Base-by-base conservation (phyloP, 2,797 vertebrate species). In the Stomatorhinus walkeri region DNA sequence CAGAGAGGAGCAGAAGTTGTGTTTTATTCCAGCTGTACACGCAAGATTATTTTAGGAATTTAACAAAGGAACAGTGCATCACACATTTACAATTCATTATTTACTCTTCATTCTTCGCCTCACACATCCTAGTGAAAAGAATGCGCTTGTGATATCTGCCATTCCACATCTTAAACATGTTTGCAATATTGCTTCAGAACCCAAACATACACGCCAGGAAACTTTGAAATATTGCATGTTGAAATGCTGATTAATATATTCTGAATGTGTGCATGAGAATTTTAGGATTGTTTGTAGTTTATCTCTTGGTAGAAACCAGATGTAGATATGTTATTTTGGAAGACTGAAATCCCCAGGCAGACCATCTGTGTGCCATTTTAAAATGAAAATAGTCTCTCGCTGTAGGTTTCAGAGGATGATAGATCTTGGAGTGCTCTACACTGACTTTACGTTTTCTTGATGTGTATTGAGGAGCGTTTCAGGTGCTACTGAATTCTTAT, bases 241-340 rank as follows among this genome's bases (percentile, higher is more conserved):
- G 89, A 88, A 90, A 89, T 86, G 90, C 83, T 85, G 89, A 81
- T 36, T 89, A 90, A 90, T 91, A 79, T 85, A 56, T 90, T 89
- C 19, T 91, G 79, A 24, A 89, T 90, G 90, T 89, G 90, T 89
- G 88, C 56, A 89, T 64, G 72, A 86, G 24, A 81, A 64, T 24
- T 87, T 79, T 52, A 85, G 85, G 86, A 61, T 64, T 89, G 87
- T 90, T 91, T 88, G 85, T 81, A 46, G 1, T 90, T 90, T 88
- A 88, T 91, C 89, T 88, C 88, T 91, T 83, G 86, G 87, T 85
- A 88, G 22, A 90, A 91, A 90, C 56, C 90, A 91, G 91, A 91
- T 91, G 91, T 89, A 61, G 89, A 68, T 86, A 90, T 91, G 87
- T 90, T 90, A 89, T 87, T 90, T 90, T 89, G 32, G 10, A 91